Conservation (phyloP, 2,888 invertebrate species). For the Calliphora vomitoria region DNA sequence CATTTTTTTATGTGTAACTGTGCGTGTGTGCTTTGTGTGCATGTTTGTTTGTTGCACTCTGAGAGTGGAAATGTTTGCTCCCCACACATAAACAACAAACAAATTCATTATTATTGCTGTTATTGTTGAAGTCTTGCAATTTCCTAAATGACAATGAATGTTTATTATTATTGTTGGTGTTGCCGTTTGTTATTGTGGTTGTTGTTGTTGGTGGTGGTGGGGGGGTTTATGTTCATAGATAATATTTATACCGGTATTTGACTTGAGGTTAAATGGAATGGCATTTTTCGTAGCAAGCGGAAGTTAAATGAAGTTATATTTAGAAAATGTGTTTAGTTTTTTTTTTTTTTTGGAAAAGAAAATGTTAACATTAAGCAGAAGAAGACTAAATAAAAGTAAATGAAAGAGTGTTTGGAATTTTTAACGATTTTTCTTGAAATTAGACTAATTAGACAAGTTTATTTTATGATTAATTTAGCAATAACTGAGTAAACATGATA, state of each 20-base stretch:
- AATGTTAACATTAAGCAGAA: neutral
- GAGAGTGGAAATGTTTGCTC: constrained; percentile 32
- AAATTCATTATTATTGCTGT: constrained; percentile 48
- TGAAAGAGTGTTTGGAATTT: no score
- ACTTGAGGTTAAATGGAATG: constrained; percentile 59
- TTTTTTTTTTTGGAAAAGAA: no score
- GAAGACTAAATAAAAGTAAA: neutral
- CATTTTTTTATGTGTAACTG: neutral
- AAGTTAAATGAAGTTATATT: constrained; percentile 39
- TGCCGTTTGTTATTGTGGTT: neutral
- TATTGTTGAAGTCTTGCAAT: constrained; percentile 63
- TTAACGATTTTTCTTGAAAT: no score
- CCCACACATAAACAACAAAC: constrained; percentile 44
- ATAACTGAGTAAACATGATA: no score
- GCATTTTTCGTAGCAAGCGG: constrained; percentile 56
- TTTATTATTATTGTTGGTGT: constrained; percentile 42
- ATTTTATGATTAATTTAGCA: no score
- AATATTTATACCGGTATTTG: constrained; percentile 56
- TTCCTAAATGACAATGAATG: constrained; percentile 66
- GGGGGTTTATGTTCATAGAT: constrained; percentile 31
- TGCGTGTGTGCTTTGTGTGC: neutral
- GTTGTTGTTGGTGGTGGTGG: neutral
- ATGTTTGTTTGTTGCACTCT: constrained; percentile 7
- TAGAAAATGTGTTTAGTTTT: neutral
- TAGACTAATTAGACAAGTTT: no score